Evolutionary conservation across 2,113 vertebrate genomes (phyloP).

Genomic region (Upupa epops): DNA sequence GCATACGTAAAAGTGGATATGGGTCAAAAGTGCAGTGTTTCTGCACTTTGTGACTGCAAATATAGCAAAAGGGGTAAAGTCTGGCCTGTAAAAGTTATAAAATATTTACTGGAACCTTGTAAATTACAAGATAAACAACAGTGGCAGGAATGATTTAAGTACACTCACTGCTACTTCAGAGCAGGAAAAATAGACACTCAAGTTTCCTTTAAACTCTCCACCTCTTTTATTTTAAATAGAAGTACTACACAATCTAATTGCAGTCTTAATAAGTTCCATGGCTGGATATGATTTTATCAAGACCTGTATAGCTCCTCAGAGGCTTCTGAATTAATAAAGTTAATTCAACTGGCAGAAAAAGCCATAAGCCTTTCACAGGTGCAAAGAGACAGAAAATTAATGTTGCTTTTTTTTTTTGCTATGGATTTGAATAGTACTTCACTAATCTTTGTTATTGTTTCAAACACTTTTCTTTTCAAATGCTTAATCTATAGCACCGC

Average conservation of each 20-base stretch:
- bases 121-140: background rate
- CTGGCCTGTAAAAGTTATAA: background rate
- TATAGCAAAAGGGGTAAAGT: background rate
- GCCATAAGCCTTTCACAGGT: background rate
- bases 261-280: background rate
- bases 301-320: background rate
- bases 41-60: background rate
- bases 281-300: background rate
- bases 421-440: background rate
- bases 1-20: background rate
- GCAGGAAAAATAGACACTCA: background rate
- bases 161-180: background rate
- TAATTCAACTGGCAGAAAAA: background rate
- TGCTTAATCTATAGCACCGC: background rate
- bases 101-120: background rate
- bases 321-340: background rate
- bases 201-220: background rate
- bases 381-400: background rate
- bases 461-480: background rate
- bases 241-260: background rate
- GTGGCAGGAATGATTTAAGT: background rate
- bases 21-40: background rate
- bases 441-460: background rate
- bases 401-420: background rate
- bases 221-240: background rate